A percentile compares a stretch with the other conserved stretches of the same genome.
These are phyloP conservation scores for Valencia hispanica DNA, from an alignment of 2,797 vertebrate species.

Conservation along the genomic window DNA sequence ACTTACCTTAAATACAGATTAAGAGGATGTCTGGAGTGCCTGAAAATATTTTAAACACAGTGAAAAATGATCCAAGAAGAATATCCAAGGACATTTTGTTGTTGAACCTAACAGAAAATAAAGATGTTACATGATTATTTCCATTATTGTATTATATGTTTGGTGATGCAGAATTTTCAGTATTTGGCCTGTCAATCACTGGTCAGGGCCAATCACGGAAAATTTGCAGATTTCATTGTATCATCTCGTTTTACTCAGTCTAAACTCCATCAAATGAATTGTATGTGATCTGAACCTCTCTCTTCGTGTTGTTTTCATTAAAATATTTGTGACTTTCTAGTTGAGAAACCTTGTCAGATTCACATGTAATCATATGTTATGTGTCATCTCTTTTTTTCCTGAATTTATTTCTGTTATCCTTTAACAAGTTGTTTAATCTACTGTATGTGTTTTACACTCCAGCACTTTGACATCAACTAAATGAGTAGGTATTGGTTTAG, in stretches of 20 bases:
- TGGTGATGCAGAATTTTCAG: not conserved
- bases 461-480: conserved; percentile 37
- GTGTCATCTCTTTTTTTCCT: conserved; percentile 62
- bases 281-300: conserved; percentile 15
- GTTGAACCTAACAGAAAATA: not conserved
- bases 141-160: not conserved
- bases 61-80: not conserved
- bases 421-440: conserved; percentile 14
- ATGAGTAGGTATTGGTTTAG: conserved; percentile 15
- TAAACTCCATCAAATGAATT: conserved; percentile 1
- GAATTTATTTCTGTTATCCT: conserved; percentile 39
- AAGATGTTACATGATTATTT: not conserved
- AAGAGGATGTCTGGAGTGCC: not conserved
- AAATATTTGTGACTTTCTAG: conserved; percentile 14
- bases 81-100: not conserved
- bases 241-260: not conserved
- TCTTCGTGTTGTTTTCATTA: conserved; percentile 28
- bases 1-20: not conserved
- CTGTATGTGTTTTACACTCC: conserved; percentile 45
- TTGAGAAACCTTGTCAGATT: conserved; percentile 20
- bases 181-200: not conserved
- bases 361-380: conserved; percentile 42
- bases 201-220: not conserved
- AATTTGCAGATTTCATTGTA: not conserved
- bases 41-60: conserved; percentile 1